Evolutionary conservation across 1,140 invertebrate species (phyloP), one percentile per base, ranked within the genome.

Genomic region (Phymastichus coffea): DNA sequence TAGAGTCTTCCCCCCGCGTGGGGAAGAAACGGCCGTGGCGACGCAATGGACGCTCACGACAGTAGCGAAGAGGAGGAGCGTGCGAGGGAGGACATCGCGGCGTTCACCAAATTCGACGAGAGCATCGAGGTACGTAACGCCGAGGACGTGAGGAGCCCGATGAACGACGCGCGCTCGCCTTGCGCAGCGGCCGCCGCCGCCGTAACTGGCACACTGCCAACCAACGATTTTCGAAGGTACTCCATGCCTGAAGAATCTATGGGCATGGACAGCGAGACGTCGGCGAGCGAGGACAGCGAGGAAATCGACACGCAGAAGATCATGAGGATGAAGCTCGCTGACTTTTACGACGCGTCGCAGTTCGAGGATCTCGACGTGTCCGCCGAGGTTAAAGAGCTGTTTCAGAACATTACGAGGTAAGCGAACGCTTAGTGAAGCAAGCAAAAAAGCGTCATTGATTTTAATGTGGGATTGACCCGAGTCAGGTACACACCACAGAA

Each of bases 401-500:
- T 98, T 80, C 88, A 94, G 64, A 95, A 94, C 72, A 97, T 98
- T 53, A 87, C 88, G 56, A 92, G 90, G 91, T 93, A 78, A 81
- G 78, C 72, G 7, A 8, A 33, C 14, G 6, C 6, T 33, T 33
- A 33, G 14, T 33, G 6, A 8, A 33, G 14, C 6, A 33, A 33
- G 6, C 14, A 8, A n/a, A 33, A 33, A 33, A 8, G 6, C 6
- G 14, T 33, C 30, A 33, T 33, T 33, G 6, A 8, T 33, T 8
- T 33, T 33, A 33, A 33, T n/a, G n/a, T n/a, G n/a, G n/a, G 71
- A n/a, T n/a, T n/a, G n/a, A n/a, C n/a, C n/a, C n/a, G n/a, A n/a
- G n/a, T n/a, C 66, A 93, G 91, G 70, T 98, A 97, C 74, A 93
- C 93, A 2, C 94, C 95, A 0, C 93, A 97, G 77, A 90, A 88